Evolutionary conservation across 2,888 invertebrate species (phyloP).

Genomic region (Aphodius granarius): DNA sequence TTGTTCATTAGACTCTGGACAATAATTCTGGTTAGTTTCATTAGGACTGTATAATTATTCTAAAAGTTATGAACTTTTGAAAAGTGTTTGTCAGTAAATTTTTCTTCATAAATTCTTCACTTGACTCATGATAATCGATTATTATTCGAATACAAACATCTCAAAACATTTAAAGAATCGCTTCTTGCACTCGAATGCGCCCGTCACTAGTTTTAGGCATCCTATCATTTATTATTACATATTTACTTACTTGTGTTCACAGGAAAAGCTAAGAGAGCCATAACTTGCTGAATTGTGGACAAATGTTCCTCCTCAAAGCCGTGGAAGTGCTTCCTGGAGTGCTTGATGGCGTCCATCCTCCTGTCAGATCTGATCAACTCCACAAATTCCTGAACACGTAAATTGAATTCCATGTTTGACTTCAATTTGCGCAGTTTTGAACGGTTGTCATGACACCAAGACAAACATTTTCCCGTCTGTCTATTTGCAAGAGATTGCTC

Average conservation of each 20-base stretch:
- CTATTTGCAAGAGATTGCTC: conserved; percentile 81
- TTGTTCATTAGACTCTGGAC: no score
- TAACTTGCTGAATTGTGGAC: conserved; percentile 87
- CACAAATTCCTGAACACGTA: conserved; percentile 92
- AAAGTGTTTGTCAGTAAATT: no score
- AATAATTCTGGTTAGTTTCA: no score
- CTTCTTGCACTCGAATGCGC: no score
- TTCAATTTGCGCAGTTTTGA: conserved; percentile 92
- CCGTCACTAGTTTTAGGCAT: no score
- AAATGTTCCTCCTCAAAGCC: conserved; percentile 85
- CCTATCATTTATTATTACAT: no score
- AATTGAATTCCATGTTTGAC: conserved; percentile 94
- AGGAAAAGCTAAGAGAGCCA: conserved; percentile 95
- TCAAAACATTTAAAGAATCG: no score
- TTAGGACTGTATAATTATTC: no score
- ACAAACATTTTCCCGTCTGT: conserved; percentile 85
- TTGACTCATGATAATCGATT: no score
- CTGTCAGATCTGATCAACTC: conserved; percentile 87
- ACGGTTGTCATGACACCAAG: conserved; percentile 97
- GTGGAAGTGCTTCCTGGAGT: conserved; percentile 92
- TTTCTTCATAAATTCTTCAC: no score
- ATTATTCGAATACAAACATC: no score
- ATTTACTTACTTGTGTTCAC: conserved; percentile 60
- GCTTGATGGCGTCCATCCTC: conserved; percentile 89
- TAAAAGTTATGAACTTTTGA: no score